Percentiles rank a stretch among this genome's conserved stretches.
Evolutionary conservation across 1,140 invertebrate genomes (phyloP).

Genomic region (Apis florea): DNA sequence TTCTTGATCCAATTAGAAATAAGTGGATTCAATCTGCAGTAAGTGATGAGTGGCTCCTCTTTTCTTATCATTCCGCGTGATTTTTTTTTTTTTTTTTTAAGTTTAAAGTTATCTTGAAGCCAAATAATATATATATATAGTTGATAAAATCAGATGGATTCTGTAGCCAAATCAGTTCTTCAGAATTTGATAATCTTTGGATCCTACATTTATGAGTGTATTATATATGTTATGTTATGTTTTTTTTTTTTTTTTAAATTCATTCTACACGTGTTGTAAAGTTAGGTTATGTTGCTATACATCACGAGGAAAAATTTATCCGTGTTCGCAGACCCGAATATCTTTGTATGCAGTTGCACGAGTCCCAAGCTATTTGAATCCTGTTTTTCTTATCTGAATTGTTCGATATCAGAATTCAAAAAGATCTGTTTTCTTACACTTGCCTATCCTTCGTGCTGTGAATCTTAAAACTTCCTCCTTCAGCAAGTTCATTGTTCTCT

Average conservation of each 20-base stretch:
- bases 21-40: neutral
- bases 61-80: too few relatives aligned
- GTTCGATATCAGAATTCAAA: neutral
- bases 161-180: neutral
- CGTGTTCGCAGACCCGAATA: fast-evolving
- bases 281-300: neutral
- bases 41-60: neutral
- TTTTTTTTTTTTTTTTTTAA: too few relatives aligned
- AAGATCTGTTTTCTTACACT: neutral
- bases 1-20: neutral
- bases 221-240: too few relatives aligned
- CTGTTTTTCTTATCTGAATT: neutral
- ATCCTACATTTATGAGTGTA: too few relatives aligned
- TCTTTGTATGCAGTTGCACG: neutral
- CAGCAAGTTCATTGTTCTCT: neutral
- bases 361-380: neutral
- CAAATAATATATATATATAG: neutral
- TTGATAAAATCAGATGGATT: neutral
- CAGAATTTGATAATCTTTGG: neutral
- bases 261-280: neutral
- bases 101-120: too few relatives aligned
- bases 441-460: neutral
- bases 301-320: neutral
- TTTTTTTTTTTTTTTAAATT: too few relatives aligned
- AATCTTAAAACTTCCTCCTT: neutral